phyloP scores from a whole-genome alignment of 2,113 vertebrate species.

The Peromyscus leucopus region DNA sequence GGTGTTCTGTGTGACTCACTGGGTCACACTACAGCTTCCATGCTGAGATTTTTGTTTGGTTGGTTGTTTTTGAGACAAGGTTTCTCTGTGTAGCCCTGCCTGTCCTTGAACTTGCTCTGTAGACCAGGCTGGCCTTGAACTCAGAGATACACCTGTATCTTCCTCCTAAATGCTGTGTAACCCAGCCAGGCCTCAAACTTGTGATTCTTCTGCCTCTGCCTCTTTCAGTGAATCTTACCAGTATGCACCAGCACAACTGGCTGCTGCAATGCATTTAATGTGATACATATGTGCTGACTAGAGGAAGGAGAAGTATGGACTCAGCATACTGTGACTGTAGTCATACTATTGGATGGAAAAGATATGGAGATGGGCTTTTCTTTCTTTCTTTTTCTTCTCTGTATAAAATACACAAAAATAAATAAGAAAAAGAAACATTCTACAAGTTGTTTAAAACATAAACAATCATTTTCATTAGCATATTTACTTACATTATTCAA shows the following conservation, averaged over 20 bases:
- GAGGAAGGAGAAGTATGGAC: not conserved
- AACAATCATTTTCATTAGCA: not conserved
- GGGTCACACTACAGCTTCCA: no score
- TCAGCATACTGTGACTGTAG: fast-evolving
- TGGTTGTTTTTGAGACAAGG: not conserved
- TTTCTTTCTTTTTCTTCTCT: not conserved
- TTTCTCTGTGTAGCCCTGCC: not conserved
- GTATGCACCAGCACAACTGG: not conserved
- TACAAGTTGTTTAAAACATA: not conserved
- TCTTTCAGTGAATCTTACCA: not conserved
- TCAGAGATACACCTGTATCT: not conserved
- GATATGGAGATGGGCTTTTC: not conserved
- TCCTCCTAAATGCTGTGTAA: not conserved
- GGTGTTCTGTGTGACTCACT: no score
- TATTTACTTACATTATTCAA: constrained; percentile 5
- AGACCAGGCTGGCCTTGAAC: not conserved
- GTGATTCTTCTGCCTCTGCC: not conserved
- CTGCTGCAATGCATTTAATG: not conserved
- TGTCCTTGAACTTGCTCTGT: not conserved
- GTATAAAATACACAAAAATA: constrained; percentile 13
- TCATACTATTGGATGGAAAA: not conserved
- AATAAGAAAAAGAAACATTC: constrained; percentile 9
- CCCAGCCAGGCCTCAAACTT: not conserved
- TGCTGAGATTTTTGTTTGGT: not conserved
- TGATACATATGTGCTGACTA: not conserved